Conservation (phyloP, 2,797 vertebrate species). For the Distichodus sexfasciatus region DNA sequence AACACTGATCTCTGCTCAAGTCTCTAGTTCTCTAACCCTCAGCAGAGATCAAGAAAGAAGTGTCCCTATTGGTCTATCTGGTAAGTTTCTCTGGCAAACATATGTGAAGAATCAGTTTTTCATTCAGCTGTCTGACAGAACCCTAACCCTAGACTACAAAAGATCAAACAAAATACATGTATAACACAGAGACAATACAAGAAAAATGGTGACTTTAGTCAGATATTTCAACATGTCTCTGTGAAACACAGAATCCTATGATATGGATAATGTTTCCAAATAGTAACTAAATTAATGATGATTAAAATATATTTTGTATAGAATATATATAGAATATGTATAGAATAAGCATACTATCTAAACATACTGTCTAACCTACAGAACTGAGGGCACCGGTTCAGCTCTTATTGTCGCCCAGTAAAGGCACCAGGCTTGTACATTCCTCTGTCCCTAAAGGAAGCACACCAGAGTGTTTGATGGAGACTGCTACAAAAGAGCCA, state of each 20-base stretch:
- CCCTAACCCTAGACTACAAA: not conserved
- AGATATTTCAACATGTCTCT: too few relatives aligned
- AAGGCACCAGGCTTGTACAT: not conserved
- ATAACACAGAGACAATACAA: too few relatives aligned
- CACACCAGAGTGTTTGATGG: not conserved
- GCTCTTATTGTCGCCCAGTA: not conserved
- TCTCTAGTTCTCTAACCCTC: constrained; percentile 45
- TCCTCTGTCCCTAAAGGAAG: not conserved
- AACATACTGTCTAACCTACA: constrained; percentile 9
- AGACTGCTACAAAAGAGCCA: constrained; percentile 39
- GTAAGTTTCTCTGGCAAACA: not conserved
- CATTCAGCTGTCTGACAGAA: not conserved
- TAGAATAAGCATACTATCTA: not conserved
- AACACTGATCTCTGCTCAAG: constrained; percentile 22
- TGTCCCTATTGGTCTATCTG: not conserved
- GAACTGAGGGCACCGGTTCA: constrained; percentile 18
- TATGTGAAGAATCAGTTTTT: not conserved
- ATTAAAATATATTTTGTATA: not conserved
- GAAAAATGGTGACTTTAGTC: too few relatives aligned
- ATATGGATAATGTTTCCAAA: too few relatives aligned
- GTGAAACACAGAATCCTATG: too few relatives aligned
- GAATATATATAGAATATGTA: not conserved
- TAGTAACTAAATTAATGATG: too few relatives aligned
- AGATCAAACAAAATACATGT: too few relatives aligned
- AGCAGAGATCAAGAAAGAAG: constrained; percentile 55